Conservation (phyloP, 2,888 invertebrate genomes). For the Trichogramma dendrolimi region DNA sequence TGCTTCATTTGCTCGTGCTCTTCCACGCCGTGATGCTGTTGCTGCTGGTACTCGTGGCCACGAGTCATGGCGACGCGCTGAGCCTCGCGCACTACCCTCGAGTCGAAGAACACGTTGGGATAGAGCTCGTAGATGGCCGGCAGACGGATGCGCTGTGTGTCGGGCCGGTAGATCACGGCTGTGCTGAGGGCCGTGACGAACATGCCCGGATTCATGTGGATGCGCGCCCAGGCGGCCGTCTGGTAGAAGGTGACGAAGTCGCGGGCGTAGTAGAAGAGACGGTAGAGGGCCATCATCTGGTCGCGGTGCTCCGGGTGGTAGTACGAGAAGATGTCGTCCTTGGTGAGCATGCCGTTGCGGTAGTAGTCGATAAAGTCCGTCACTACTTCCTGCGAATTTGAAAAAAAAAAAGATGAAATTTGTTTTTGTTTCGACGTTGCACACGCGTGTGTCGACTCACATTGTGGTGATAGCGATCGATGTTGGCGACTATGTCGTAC, state of each 20-base stretch:
- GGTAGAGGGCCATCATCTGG: slow-evolving; percentile 64
- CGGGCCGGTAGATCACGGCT: slow-evolving; percentile 63
- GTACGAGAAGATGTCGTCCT: slow-evolving; percentile 63
- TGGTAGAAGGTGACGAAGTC: slow-evolving; percentile 69
- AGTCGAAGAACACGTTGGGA: slow-evolving; percentile 68
- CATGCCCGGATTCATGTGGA: slow-evolving; percentile 64
- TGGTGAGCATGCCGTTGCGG: slow-evolving; percentile 56
- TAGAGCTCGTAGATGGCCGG: slow-evolving; percentile 73
- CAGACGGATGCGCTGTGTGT: slow-evolving; percentile 62
- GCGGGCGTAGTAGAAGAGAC: slow-evolving; percentile 67
- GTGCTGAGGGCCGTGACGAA: slow-evolving; percentile 64
- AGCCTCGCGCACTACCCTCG: slow-evolving; percentile 63
- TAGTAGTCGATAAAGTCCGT: slow-evolving; percentile 40
- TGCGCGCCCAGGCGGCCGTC: slow-evolving; percentile 66
- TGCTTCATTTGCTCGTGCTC: slow-evolving; percentile 8
- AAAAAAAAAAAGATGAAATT: slow-evolving; percentile 1
- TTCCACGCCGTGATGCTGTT: slow-evolving; percentile 39
- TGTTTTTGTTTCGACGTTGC: background rate
- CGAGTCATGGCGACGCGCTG: slow-evolving; percentile 58
- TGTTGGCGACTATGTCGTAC: slow-evolving; percentile 42
- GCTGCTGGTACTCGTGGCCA: slow-evolving; percentile 34
- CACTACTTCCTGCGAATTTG: slow-evolving; percentile 38
- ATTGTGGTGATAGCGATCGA: slow-evolving; percentile 44
- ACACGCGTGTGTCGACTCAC: no score
- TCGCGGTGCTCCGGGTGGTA: slow-evolving; percentile 60